Evolutionary conservation across 2,888 invertebrate species (phyloP).

Genomic region (Polydesmus complanatus): DNA sequence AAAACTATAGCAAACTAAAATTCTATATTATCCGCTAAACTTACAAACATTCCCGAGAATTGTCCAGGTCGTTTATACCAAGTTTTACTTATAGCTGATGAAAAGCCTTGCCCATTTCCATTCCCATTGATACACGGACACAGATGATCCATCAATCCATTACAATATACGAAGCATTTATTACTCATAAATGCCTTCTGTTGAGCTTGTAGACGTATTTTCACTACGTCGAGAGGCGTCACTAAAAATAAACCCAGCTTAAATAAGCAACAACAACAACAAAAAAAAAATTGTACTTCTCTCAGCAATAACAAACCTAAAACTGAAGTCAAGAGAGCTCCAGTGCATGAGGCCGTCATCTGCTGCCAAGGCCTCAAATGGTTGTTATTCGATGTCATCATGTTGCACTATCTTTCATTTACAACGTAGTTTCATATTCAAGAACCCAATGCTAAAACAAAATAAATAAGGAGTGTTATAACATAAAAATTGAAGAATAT

Average conservation of each 20-base stretch:
- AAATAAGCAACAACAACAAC: not conserved
- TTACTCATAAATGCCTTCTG: slow-evolving; percentile 65
- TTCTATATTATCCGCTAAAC: too few species aligned
- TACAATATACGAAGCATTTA: slow-evolving; percentile 89
- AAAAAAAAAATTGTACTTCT: not conserved
- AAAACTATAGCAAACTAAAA: too few species aligned
- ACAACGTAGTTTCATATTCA: too few species aligned
- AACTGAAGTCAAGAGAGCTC: slow-evolving; percentile 75
- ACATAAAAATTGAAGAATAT: too few species aligned
- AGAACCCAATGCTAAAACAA: too few species aligned
- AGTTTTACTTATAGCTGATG: too few species aligned
- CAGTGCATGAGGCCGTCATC: slow-evolving; percentile 71
- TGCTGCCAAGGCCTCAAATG: slow-evolving; percentile 42
- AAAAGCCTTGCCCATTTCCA: slow-evolving; percentile 5
- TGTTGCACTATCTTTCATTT: too few species aligned
- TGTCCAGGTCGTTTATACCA: slow-evolving; percentile 50
- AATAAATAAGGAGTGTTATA: too few species aligned
- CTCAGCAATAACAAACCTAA: slow-evolving; percentile 44
- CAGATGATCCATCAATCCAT: slow-evolving; percentile 96
- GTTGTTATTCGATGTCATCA: not conserved
- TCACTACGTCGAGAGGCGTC: slow-evolving; percentile 98
- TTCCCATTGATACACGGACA: slow-evolving; percentile 55
- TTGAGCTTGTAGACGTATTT: slow-evolving; percentile 91
- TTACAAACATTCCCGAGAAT: slow-evolving; percentile 50
- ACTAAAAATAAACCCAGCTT: too few species aligned